A percentile compares a stretch with the other conserved stretches of the same genome.
Conservation (phyloP, 2,888 invertebrate species). For the Tetramorium bicarinatum region DNA sequence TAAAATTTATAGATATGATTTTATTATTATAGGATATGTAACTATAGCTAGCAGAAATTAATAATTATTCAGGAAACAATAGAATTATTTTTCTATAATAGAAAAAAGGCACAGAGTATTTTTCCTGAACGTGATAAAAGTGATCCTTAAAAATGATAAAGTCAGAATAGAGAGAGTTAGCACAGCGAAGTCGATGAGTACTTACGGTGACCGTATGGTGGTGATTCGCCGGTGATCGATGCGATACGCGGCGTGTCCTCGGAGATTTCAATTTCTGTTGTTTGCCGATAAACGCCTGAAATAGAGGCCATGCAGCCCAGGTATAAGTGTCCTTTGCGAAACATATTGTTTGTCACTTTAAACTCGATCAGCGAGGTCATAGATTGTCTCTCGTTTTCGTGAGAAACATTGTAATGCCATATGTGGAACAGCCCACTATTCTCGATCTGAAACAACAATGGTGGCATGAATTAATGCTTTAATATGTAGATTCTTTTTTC, state of each 20-base stretch:
- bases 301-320: constrained; percentile 82
- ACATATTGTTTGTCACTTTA: constrained; percentile 80
- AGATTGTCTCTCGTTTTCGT: constrained; percentile 72
- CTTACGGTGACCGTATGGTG: constrained; percentile 83
- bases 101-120: neutral
- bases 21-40: neutral
- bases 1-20: neutral
- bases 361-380: constrained; percentile 80
- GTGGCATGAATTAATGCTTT: neutral
- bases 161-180: neutral
- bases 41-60: neutral
- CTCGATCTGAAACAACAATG: constrained; percentile 78
- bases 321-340: constrained; percentile 79
- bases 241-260: constrained; percentile 83
- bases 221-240: constrained; percentile 84
- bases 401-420: constrained; percentile 60
- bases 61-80: neutral
- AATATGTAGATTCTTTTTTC: neutral
- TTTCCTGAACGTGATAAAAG: neutral
- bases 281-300: constrained; percentile 80
- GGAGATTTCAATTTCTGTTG: constrained; percentile 79
- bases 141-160: neutral
- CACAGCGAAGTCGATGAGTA: constrained; percentile 46
- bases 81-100: neutral
- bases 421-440: constrained; percentile 73